Conservation (phyloP, 2,797 vertebrate species). For the Rachycentron canadum region DNA sequence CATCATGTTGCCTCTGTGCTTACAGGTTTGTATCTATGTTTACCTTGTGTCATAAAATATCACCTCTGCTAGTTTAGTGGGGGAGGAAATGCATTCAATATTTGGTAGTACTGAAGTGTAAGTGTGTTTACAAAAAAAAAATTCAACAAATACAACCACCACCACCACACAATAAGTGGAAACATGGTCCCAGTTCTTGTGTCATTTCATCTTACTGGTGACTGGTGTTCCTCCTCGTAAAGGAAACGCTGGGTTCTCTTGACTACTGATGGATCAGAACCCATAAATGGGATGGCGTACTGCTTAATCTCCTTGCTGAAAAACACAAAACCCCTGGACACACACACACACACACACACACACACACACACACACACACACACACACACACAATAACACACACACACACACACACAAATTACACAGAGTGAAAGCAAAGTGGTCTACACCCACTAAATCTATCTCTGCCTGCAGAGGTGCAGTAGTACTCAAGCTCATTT, state of each 20-base stretch:
- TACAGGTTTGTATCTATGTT: too few relatives aligned
- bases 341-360: slow-evolving; percentile 26
- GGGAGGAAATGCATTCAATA: background rate
- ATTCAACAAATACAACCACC: background rate
- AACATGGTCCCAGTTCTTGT: background rate
- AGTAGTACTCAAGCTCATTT: slow-evolving; percentile 21
- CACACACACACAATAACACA: slow-evolving; percentile 37
- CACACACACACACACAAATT: slow-evolving; percentile 21
- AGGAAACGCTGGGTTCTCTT: slow-evolving; percentile 90
- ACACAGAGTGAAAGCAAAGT: slow-evolving; percentile 15
- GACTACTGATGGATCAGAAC: slow-evolving; percentile 89
- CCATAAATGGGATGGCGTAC: slow-evolving; percentile 89
- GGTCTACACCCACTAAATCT: slow-evolving; percentile 1
- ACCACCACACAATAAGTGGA: background rate
- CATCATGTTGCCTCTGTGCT: too few relatives aligned
- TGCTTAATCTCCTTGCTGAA: slow-evolving; percentile 86
- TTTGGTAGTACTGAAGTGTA: background rate
- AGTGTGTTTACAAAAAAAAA: background rate
- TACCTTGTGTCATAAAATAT: background rate
- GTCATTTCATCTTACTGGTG: slow-evolving; percentile 84
- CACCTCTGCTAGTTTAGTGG: background rate
- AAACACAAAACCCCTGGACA: slow-evolving; percentile 83
- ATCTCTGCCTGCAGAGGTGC: slow-evolving; percentile 31
- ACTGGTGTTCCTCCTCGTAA: slow-evolving; percentile 83
- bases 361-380: slow-evolving; percentile 33